Conservation (phyloP, 2,113 vertebrate genomes). For the Percina caprodes region DNA sequence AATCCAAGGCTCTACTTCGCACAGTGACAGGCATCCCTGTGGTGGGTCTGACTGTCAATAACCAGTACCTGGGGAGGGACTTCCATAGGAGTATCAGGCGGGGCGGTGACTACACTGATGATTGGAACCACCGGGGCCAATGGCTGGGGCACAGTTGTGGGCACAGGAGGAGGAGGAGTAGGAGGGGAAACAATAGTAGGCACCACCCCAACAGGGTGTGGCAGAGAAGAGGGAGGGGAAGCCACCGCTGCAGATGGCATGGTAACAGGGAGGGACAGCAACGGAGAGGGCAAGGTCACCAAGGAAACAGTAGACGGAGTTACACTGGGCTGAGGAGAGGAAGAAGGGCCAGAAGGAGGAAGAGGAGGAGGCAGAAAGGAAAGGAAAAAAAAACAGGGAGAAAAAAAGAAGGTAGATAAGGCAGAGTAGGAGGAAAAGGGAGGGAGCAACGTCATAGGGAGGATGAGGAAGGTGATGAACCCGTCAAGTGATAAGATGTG, state of each 20-base stretch:
- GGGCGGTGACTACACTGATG: slow-evolving; percentile 91
- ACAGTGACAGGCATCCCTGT: too few relatives aligned
- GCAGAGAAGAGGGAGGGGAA: slow-evolving; percentile 73
- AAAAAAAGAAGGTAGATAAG: slow-evolving; percentile 21
- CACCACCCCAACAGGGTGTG: slow-evolving; percentile 71
- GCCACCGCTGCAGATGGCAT: slow-evolving; percentile 61
- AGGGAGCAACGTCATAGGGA: slow-evolving; percentile 46
- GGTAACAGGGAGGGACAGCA: slow-evolving; percentile 62
- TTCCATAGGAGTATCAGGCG: slow-evolving; percentile 87
- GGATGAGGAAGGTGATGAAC: slow-evolving; percentile 33
- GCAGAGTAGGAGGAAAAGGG: slow-evolving; percentile 50
- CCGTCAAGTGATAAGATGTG: slow-evolving; percentile 18
- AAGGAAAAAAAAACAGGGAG: slow-evolving; percentile 31
- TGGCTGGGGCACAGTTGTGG: slow-evolving; percentile 86
- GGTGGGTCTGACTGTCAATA: slow-evolving; percentile 33
- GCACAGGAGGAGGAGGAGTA: slow-evolving; percentile 62
- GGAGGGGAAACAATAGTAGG: slow-evolving; percentile 77
- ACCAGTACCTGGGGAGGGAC: slow-evolving; percentile 90
- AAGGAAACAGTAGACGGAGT: slow-evolving; percentile 51
- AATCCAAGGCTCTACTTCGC: not conserved
- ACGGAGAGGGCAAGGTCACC: slow-evolving; percentile 56
- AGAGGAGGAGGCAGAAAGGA: slow-evolving; percentile 31
- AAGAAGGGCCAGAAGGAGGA: slow-evolving; percentile 25
- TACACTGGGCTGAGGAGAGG: slow-evolving; percentile 68
- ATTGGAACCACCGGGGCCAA: slow-evolving; percentile 90